Evolutionary conservation across 92 coral and sea anemone species (phyloP).

Genomic region (Siderastrea siderea): DNA sequence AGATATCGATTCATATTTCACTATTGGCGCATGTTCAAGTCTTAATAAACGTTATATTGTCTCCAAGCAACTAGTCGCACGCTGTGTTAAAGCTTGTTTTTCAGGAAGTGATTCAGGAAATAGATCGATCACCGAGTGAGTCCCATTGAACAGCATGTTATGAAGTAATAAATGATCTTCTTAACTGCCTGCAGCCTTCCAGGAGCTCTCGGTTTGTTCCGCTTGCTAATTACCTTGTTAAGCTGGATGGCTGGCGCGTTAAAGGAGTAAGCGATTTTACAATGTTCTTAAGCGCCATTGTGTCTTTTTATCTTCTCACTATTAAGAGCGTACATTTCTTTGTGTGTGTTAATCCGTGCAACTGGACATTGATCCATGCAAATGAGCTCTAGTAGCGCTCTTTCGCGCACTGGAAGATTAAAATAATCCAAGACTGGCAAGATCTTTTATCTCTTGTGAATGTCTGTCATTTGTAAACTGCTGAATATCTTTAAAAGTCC

Average conservation of each 20-base stretch:
- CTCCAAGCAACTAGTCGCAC: not conserved
- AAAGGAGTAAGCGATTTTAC: not conserved
- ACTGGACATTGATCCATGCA: conserved; percentile 1
- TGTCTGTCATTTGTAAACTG: conserved; percentile 17
- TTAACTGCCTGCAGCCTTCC: not conserved
- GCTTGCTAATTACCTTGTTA: conserved; percentile 10
- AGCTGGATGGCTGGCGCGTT: not conserved
- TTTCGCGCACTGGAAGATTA: not conserved
- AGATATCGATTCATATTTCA: not conserved
- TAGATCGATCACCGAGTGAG: conserved; percentile 21
- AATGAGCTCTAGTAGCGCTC: not conserved
- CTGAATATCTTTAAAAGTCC: not conserved
- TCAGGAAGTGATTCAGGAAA: conserved; percentile 31
- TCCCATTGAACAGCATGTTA: not conserved
- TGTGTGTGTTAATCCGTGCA: conserved; percentile 33
- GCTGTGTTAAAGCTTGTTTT: conserved; percentile 4
- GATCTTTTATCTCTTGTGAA: not conserved
- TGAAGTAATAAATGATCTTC: not conserved
- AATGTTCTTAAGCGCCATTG: conserved; percentile 23
- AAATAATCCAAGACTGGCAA: not conserved
- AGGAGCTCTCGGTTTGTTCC: not conserved
- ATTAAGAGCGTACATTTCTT: conserved; percentile 13
- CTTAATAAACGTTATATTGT: not conserved
- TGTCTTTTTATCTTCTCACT: not conserved
- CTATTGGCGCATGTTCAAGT: not conserved